Base-by-base conservation (phyloP, 2,797 vertebrate genomes). In the Hypotaenidia philippensis region DNA sequence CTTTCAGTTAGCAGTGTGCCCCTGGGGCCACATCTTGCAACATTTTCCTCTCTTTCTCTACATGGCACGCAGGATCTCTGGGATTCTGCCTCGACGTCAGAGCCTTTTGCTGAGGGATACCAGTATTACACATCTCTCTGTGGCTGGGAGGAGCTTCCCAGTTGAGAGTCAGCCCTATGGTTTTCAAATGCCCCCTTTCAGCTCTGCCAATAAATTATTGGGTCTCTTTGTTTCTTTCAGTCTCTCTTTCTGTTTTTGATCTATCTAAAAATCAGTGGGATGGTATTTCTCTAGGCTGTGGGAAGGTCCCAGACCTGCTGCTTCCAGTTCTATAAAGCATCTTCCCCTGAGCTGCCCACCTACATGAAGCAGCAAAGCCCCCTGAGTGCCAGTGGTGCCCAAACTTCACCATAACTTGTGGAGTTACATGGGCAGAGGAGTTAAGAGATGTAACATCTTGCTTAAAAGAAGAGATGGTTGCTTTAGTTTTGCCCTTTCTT, bases 131-230 rank as follows among this genome's bases (percentile, higher is more conserved):
- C 97, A 89, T 95, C 90, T 97, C 95, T 97, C 96, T 95, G 96
- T 95, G 63, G 79, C 96, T 96, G 97, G 97, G 94, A 95, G 78
- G 92, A 93, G 87, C 50, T 89, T 97, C 82, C 96, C 94, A 82
- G 94, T 92, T 80, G 94, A 95, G 97, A 96, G 96, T 87, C 78
- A 89, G 92, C 94, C 78, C 50, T 90, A 59, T 83, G 87, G 91
- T 97, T 95, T 97, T 95, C 96, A 91, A 94, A 94, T 60, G 94
- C 92, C 94, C 91, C 91, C 93, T 94, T 97, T 88, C 87, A 96
- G 96, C 95, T 97, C 95, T 96, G 94, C 97, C 94, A 96, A 97
- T 98, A 97, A 98, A 97, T 97, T 96, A 97, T 97, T 97, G 87
- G 97, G 97, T 97, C 96, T 79, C 96, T 96, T 97, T 96, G 91